These are phyloP conservation scores for Drosophila lacertosa DNA, from an alignment of 1,140 invertebrate species.

Conservation along the genomic window DNA sequence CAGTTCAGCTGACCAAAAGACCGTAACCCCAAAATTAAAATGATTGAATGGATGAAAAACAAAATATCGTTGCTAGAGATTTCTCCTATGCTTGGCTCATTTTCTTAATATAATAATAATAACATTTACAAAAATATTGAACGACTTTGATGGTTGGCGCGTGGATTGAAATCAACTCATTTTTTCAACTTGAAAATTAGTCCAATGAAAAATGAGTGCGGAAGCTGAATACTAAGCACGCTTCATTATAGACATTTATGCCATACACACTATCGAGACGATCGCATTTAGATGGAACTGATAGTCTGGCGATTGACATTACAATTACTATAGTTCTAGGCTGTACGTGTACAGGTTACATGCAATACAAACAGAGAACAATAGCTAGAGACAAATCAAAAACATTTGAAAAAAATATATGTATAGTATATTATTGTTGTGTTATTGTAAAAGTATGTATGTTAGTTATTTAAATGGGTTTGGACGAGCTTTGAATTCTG, in stretches of 20 bases:
- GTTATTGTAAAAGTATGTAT: conserved; percentile 17
- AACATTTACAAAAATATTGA: conserved; percentile 49
- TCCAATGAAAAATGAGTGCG: background rate
- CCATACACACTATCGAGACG: no score
- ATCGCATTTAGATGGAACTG: background rate
- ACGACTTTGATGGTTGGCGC: conserved; percentile 6
- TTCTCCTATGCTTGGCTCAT: background rate
- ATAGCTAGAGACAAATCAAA: background rate
- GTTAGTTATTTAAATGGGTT: conserved; percentile 78
- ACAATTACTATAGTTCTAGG: background rate
- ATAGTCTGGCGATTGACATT: background rate
- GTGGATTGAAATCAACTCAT: background rate
- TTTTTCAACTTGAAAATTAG: background rate
- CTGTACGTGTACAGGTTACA: background rate
- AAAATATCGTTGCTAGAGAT: conserved; percentile 24
- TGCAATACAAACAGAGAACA: conserved; percentile 14
- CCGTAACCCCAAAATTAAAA: conserved; percentile 32
- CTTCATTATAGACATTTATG: background rate
- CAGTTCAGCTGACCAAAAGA: conserved; percentile 11
- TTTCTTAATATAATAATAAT: conserved; percentile 24
- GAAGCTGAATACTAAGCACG: no score
- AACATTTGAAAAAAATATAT: conserved; percentile 1
- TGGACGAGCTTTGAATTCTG: conserved; percentile 80
- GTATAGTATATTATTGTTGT: conserved; percentile 9
- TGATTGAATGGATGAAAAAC: conserved; percentile 27